Percentiles rank a stretch among this genome's conserved stretches.
Evolutionary conservation across 1,140 invertebrate species (phyloP).

Genomic region (Saccostrea echinata): DNA sequence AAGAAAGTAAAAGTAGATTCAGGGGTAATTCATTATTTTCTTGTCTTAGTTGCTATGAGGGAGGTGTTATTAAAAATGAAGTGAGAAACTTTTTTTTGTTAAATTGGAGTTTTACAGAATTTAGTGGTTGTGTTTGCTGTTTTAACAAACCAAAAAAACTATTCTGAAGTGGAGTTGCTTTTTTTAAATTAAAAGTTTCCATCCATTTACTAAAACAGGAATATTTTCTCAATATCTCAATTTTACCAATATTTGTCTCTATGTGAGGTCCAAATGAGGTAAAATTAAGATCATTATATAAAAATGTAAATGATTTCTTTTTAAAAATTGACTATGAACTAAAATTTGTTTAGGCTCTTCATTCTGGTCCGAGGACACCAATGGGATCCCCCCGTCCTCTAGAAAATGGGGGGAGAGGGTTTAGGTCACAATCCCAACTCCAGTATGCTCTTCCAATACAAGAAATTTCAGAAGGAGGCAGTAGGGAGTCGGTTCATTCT

Average conservation of each 20-base stretch:
- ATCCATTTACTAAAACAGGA: too few relatives aligned
- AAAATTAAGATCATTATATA: not conserved
- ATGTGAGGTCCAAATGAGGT: too few relatives aligned
- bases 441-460: not conserved
- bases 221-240: too few relatives aligned
- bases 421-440: not conserved
- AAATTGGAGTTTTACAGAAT: not conserved
- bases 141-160: not conserved
- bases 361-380: not conserved
- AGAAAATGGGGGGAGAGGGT: not conserved
- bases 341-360: not conserved
- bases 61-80: not conserved
- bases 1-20: slow-evolving; percentile 39
- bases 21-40: slow-evolving; percentile 1
- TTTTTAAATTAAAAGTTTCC: not conserved
- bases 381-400: not conserved
- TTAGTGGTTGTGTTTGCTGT: not conserved
- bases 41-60: not conserved
- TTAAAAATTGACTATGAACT: not conserved
- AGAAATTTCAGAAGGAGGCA: slow-evolving; percentile 23
- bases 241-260: too few relatives aligned
- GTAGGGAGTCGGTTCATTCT: not conserved
- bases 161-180: not conserved
- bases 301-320: not conserved
- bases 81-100: not conserved